Conservation (phyloP, 64 coral and sea anemone genomes). For the Montipora foliosa region DNA sequence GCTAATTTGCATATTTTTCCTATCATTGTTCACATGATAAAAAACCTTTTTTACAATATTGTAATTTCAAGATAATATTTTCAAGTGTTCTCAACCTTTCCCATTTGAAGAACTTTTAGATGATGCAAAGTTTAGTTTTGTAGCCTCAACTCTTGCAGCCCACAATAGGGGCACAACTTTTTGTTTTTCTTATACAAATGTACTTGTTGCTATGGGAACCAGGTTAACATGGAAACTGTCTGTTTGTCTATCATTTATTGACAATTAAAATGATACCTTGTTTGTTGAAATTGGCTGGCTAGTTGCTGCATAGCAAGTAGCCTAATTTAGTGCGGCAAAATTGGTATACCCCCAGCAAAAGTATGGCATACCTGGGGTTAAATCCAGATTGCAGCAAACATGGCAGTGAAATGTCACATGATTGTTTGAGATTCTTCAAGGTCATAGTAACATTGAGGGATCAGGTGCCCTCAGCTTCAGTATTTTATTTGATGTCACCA, state of each 20-base stretch:
- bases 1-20: slow-evolving; percentile 64
- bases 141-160: slow-evolving; percentile 61
- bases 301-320: slow-evolving; percentile 16
- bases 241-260: slow-evolving; percentile 49
- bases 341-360: slow-evolving; percentile 8
- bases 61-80: slow-evolving; percentile 68
- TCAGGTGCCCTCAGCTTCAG: no score
- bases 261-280: slow-evolving; percentile 50
- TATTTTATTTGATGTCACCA: no score
- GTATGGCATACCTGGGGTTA: slow-evolving; percentile 27
- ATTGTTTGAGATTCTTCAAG: no score
- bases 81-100: slow-evolving; percentile 56
- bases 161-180: slow-evolving; percentile 56
- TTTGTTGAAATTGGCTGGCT: slow-evolving; percentile 22
- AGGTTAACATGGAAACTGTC: slow-evolving; percentile 69
- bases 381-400: not conserved
- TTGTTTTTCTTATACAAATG: slow-evolving; percentile 65
- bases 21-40: slow-evolving; percentile 43
- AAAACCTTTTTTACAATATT: slow-evolving; percentile 67
- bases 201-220: slow-evolving; percentile 65
- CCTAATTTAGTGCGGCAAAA: slow-evolving; percentile 17
- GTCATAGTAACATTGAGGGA: no score
- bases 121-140: slow-evolving; percentile 69
- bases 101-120: slow-evolving; percentile 70
- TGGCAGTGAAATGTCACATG: no score